A percentile compares a stretch with the other conserved stretches of the same genome.
phyloP scores from a whole-genome alignment of 2,888 invertebrate genomes.

The Lathronympha strigana region DNA sequence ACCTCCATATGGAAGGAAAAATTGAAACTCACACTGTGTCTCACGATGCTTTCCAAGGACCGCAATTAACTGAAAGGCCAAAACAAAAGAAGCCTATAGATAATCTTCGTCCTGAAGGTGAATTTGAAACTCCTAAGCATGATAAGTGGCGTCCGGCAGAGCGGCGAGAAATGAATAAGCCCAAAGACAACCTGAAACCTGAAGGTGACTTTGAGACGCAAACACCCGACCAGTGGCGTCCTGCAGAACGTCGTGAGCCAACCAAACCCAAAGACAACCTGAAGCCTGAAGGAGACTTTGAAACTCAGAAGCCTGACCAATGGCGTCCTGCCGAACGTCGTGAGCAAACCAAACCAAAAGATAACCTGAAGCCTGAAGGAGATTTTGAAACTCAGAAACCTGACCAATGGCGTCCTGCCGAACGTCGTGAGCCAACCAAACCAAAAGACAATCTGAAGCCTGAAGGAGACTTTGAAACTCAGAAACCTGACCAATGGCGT shows the following conservation, averaged over 20 bases:
- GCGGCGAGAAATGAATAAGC: constrained; percentile 56
- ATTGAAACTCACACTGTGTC: constrained; percentile 78
- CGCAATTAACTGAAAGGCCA: constrained; percentile 73
- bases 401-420: constrained; percentile 69
- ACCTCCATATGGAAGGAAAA: constrained; percentile 79
- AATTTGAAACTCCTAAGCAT: constrained; percentile 70
- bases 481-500: constrained; percentile 63
- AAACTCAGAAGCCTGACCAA: constrained; percentile 55
- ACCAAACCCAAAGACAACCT: constrained; percentile 75
- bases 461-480: constrained; percentile 81
- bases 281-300: constrained; percentile 75
- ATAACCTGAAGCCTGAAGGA: constrained; percentile 76
- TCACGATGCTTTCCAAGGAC: constrained; percentile 67
- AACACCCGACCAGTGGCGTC: constrained; percentile 57
- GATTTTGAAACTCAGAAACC: constrained; percentile 63
- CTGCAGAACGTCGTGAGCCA: constrained; percentile 58
- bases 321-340: constrained; percentile 65
- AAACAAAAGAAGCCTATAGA: constrained; percentile 82
- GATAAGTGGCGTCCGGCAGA: constrained; percentile 66
- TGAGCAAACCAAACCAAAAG: constrained; percentile 52
- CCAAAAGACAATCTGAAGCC: constrained; percentile 83
- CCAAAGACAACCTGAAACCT: constrained; percentile 76
- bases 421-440: constrained; percentile 73
- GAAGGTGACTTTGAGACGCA: constrained; percentile 83
- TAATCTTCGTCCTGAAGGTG: constrained; percentile 84